Conservation (phyloP, 2,888 invertebrate species). For the Philereme transversata region DNA sequence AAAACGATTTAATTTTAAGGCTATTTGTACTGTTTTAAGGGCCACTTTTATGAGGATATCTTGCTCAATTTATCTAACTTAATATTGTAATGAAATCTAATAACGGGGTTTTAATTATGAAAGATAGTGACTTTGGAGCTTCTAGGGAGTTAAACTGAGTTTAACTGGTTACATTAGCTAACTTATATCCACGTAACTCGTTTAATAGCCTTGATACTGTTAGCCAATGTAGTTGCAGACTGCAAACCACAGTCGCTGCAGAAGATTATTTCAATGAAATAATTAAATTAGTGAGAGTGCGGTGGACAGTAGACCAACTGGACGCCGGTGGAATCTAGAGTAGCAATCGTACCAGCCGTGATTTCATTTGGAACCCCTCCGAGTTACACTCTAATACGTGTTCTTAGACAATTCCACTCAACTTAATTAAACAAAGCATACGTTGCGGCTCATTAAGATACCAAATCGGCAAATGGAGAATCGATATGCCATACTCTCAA, state of each 20-base stretch:
- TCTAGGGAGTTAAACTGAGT: conserved; percentile 27
- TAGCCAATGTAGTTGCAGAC: conserved; percentile 55
- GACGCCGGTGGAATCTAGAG: conserved; percentile 68
- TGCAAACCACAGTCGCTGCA: conserved; percentile 60
- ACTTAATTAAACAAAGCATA: conserved; percentile 25
- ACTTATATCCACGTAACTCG: conserved; percentile 48
- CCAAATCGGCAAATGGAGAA: conserved; percentile 48
- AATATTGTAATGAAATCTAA: conserved; percentile 45
- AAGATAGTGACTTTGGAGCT: conserved; percentile 24
- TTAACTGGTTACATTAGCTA: conserved; percentile 41
- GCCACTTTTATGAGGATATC: conserved; percentile 56
- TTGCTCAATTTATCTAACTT: conserved; percentile 49
- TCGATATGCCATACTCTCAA: conserved; percentile 47
- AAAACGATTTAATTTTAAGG: conserved; percentile 80
- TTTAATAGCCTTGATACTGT: conserved; percentile 53
- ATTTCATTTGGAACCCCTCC: conserved; percentile 60
- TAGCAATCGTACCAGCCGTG: conserved; percentile 44
- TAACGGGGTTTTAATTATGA: conserved; percentile 35
- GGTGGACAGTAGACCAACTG: conserved; percentile 66
- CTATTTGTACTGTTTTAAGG: conserved; percentile 76
- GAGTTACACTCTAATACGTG: conserved; percentile 45
- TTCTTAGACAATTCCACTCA: conserved; percentile 23
- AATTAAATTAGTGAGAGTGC: conserved; percentile 70
- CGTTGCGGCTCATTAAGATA: conserved; percentile 41
- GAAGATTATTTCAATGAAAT: conserved; percentile 74